Conservation (phyloP, 2,113 vertebrate species). For the Elachura formosa region DNA sequence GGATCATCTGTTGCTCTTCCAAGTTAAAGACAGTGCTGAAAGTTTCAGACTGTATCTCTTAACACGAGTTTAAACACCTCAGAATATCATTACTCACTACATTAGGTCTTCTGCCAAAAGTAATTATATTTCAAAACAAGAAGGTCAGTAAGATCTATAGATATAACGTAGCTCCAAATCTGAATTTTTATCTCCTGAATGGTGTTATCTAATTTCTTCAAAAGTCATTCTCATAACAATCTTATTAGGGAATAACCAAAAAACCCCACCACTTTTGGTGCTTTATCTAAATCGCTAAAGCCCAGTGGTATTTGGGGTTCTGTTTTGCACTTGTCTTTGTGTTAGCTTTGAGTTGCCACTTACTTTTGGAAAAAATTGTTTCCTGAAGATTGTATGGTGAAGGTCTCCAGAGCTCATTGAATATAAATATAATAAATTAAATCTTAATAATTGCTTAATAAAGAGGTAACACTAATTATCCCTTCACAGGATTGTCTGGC, state of each 20-base stretch:
- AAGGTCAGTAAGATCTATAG: background rate
- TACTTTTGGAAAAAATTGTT: background rate
- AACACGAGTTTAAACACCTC: background rate
- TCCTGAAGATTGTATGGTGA: background rate
- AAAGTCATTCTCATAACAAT: background rate
- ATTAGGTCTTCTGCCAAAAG: background rate
- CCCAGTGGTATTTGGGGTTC: background rate
- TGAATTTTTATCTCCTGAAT: background rate
- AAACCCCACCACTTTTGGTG: background rate
- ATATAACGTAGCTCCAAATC: background rate
- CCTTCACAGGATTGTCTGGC: background rate
- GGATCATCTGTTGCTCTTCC: background rate
- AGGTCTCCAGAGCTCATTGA: background rate
- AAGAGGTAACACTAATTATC: background rate
- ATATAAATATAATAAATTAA: background rate
- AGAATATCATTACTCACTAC: background rate
- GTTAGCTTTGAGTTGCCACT: background rate
- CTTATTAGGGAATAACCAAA: background rate
- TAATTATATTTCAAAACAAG: background rate
- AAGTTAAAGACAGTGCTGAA: background rate
- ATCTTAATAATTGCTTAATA: background rate
- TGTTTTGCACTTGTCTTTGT: background rate
- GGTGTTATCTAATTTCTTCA: background rate
- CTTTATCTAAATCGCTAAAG: rapidly evolving
- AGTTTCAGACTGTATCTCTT: background rate